Percentiles rank a stretch among this genome's conserved stretches.
phyloP scores from a whole-genome alignment of 64 coral and sea anemone species.

The Stichodactyla helianthus region DNA sequence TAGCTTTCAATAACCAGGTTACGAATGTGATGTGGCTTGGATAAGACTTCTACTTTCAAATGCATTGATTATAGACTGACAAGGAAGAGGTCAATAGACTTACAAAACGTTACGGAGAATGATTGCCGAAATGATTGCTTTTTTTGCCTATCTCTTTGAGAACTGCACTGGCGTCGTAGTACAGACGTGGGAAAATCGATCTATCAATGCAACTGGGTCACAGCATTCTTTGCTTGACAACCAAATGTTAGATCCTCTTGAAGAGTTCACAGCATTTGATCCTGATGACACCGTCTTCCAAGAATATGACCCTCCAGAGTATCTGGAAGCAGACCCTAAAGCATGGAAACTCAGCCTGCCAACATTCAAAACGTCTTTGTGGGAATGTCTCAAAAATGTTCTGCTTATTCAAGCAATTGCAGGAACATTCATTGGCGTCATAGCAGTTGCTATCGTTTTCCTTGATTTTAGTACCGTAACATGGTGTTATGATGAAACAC shows the following conservation, averaged over 20 bases:
- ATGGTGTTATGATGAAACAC: conserved; percentile 49
- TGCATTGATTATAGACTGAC: no score
- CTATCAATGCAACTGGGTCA: no score
- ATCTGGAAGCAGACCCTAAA: conserved; percentile 19
- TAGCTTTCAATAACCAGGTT: no score
- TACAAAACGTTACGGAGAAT: background rate
- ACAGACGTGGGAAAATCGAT: no score
- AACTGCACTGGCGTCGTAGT: background rate
- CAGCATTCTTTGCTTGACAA: background rate
- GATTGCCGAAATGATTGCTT: background rate
- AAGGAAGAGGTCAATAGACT: no score
- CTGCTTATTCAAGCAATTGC: conserved; percentile 17
- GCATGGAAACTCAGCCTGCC: conserved; percentile 23
- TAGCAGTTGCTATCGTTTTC: conserved; percentile 37
- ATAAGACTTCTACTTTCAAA: no score
- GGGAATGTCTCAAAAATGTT: conserved; percentile 1
- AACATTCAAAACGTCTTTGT: conserved; percentile 14
- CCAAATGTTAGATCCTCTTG: background rate
- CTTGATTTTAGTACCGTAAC: conserved; percentile 56
- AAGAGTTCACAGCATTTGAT: background rate
- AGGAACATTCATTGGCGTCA: conserved; percentile 22
- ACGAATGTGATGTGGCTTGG: no score
- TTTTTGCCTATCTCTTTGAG: background rate
- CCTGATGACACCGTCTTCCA: background rate
- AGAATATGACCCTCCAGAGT: background rate